Base-by-base conservation (phyloP, 2,113 vertebrate species). In the Meriones unguiculatus region DNA sequence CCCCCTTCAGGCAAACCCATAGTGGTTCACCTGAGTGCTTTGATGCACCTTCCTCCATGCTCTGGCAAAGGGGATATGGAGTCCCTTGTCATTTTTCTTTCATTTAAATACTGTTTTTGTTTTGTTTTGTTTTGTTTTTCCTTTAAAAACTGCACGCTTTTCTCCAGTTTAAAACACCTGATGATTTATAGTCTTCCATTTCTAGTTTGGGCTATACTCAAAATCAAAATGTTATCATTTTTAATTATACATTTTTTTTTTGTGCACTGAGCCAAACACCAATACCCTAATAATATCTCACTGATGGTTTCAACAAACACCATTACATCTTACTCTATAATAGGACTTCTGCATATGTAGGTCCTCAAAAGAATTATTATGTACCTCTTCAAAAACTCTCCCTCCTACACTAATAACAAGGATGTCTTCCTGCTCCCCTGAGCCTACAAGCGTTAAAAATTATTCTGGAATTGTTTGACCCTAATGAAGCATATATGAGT, bases 161-260 rank as follows among this genome's bases (percentile, higher is more conserved):
- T n/a, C 22, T 94, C 50, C 2, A 20, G 6, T 78, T 82, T 87
- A 93, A 38, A 69, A 75, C 24, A 75, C 8, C 92, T 80, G 10
- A 4, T 64, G 22, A 64, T 91, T 90, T 69, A 54, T 41, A 59
- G 10, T 76, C 87, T 93, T 84, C 57, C 46, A 64, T 93, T 95
- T 89, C 73, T 93, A 82, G 12, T 64, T 69, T 89, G 91, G 90
- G 78, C 84, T 92, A 90, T 92, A 62, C 85, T 73, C 76, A 76
- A 50, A 46, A 46, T 46, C 46, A 46, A 46, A 46, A 46, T 46
- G 5, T 46, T 46, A 46, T 46, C 46, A 46, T 46, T 46, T 46
- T 46, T 46, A 46, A 46, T 46, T 46, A 46, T 46, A 46, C 46
- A 46, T 8, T 18, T 24, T 64, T 65, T 41, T 73, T 76, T 35